Evolutionary conservation across 2,888 invertebrate species (phyloP), one percentile per base, ranked within the genome.

Genomic region (Apamea crenata): DNA sequence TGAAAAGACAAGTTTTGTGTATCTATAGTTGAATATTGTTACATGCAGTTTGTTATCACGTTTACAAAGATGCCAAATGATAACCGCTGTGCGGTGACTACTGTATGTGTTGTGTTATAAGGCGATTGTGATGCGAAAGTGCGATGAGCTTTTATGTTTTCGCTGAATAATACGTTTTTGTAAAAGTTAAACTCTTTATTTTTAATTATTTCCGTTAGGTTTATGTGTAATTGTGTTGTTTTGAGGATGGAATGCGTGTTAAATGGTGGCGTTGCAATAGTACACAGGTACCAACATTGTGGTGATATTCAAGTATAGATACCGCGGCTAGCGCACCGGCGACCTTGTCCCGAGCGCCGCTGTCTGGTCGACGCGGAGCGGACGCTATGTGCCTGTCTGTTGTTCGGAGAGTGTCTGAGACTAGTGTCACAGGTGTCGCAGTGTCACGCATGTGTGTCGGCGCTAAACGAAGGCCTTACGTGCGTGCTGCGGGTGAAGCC

Each of bases 401-500:
- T 67, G 68, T 69, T 10, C n/a, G 12, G 10, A 32, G 70, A 50
- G 76, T 77, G 65, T 77, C 77, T 59, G 78, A 61, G 78, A 78
- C 61, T 40, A 56, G 77, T 76, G 83, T 80, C 73, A 25, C 67
- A 50, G 53, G 69, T 74, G 84, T 80, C 75, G 82, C 73, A 68
- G 80, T 83, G 77, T 69, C 72, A 29, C 81, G 72, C 69, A 32
- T 66, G 91, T 84, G 85, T 85, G 74, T 78, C 78, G 74, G 89
- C 90, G 92, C 88, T 78, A 87, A 91, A 89, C 90, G 84, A 91
- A 91, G 92, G 94, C 95, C 94, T 94, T 94, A 94, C 87, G 90
- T 91, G 91, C 89, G 83, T 84, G 83, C 74, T 84, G 93, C 93
- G 93, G 93, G 93, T 84, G 91, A 91, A 88, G 88, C 93, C 93